Evolutionary conservation across 2,797 vertebrate genomes (phyloP).

Genomic region (Catamblyrhynchus diadema): DNA sequence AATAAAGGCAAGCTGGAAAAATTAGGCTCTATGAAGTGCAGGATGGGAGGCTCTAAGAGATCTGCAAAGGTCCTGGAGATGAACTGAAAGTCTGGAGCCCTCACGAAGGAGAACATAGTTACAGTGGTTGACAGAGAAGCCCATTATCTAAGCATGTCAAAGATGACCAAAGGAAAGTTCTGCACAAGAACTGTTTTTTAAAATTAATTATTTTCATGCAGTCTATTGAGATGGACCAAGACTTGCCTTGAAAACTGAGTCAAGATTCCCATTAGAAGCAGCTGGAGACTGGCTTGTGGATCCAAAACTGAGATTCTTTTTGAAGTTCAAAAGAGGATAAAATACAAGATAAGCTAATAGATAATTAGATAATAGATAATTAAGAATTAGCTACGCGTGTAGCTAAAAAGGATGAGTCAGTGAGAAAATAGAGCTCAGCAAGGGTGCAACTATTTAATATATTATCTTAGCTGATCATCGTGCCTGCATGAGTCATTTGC

Average conservation of each 20-base stretch:
- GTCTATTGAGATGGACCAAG: not conserved
- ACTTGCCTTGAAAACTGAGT: not conserved
- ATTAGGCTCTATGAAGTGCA: not conserved
- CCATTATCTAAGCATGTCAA: not conserved
- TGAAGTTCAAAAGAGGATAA: conserved; percentile 26
- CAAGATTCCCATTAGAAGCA: not conserved
- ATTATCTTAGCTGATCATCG: conserved; percentile 46
- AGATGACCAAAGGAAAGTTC: not conserved
- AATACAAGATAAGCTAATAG: conserved; percentile 48
- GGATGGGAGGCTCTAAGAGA: not conserved
- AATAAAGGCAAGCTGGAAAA: not conserved
- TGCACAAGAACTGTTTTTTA: not conserved
- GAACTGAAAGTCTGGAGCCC: not conserved
- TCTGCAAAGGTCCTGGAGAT: not conserved
- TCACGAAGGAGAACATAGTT: not conserved
- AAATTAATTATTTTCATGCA: not conserved
- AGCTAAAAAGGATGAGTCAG: conserved; percentile 48
- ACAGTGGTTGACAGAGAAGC: not conserved
- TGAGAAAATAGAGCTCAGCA: conserved; percentile 20
- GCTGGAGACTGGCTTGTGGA: not conserved
- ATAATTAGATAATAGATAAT: conserved; percentile 61
- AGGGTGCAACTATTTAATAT: conserved; percentile 23
- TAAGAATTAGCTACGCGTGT: conserved; percentile 36
- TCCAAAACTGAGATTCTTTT: not conserved
- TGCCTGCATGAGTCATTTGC: conserved; percentile 48